Conservation (phyloP, 2,113 vertebrate genomes). For the Pelecanus crispus region DNA sequence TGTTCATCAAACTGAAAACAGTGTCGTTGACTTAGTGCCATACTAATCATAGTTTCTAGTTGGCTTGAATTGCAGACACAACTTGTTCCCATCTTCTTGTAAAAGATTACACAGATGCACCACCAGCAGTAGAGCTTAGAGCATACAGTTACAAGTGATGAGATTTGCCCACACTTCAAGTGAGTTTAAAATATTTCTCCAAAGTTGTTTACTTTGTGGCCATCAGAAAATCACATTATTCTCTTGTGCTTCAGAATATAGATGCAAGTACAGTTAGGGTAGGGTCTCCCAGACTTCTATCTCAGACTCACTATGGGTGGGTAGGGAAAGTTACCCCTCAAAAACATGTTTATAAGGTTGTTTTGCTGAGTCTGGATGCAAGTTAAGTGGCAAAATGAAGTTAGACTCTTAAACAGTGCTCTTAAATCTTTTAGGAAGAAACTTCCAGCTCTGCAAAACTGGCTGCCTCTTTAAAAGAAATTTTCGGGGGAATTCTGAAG, state of each 20-base stretch:
- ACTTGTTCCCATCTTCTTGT: neutral
- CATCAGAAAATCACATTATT: neutral
- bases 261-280: neutral
- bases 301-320: fast-evolving
- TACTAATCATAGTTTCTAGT: neutral
- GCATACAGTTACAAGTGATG: neutral
- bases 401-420: neutral
- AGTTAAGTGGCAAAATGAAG: neutral
- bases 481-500: neutral
- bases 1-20: neutral
- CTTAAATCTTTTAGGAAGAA: neutral
- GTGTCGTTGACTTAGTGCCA: neutral
- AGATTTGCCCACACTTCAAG: neutral
- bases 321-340: neutral
- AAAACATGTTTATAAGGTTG: neutral
- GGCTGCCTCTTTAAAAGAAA: neutral
- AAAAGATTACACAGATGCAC: neutral
- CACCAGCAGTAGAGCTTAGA: neutral
- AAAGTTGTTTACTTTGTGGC: neutral
- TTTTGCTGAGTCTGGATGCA: neutral
- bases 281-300: neutral
- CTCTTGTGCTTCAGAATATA: neutral
- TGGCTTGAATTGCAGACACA: neutral
- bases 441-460: neutral
- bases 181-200: neutral